Evolutionary conservation across 2,797 vertebrate species (phyloP).

Genomic region (Chanos chanos): DNA sequence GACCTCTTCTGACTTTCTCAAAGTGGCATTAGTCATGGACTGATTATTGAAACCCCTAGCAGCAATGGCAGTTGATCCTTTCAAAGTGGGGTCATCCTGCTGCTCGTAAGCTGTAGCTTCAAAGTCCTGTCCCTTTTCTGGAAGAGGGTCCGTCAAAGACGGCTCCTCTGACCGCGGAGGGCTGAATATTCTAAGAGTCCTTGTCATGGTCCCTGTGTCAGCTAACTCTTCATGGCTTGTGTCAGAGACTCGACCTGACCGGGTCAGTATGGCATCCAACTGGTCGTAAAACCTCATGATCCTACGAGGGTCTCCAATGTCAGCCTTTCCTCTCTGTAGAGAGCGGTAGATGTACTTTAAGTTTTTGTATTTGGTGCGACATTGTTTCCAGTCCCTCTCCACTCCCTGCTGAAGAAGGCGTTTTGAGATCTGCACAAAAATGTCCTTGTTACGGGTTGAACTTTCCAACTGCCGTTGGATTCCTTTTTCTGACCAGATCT

Average conservation of each 20-base stretch:
- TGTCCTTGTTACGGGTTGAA: conserved; percentile 84
- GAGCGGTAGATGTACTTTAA: conserved; percentile 86
- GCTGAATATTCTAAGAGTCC: conserved; percentile 21
- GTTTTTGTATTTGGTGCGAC: conserved; percentile 86
- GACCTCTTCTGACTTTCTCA: conserved; percentile 27
- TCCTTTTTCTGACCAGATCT: conserved; percentile 80
- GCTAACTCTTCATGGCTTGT: conserved; percentile 9
- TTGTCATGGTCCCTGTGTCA: conserved; percentile 2
- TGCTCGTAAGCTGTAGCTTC: conserved; percentile 29
- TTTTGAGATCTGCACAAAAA: conserved; percentile 84
- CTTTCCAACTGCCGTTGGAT: conserved; percentile 82
- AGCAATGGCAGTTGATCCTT: conserved; percentile 13
- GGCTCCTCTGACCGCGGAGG: conserved; percentile 37
- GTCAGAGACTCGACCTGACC: conserved; percentile 30
- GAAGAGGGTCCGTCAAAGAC: conserved; percentile 21
- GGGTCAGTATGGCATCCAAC: conserved; percentile 78
- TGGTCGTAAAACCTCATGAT: conserved; percentile 86
- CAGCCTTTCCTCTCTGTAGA: conserved; percentile 76
- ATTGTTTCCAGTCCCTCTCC: conserved; percentile 88
- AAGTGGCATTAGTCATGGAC: conserved; percentile 6
- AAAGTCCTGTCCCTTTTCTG: conserved; percentile 20
- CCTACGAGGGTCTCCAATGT: conserved; percentile 70
- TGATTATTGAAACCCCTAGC: conserved; percentile 36
- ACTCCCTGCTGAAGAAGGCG: conserved; percentile 78
- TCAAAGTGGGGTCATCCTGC: conserved; percentile 21